These are phyloP conservation scores for Rhopalosiphum padi DNA, from an alignment of 1,140 invertebrate genomes.

Conservation along the genomic window DNA sequence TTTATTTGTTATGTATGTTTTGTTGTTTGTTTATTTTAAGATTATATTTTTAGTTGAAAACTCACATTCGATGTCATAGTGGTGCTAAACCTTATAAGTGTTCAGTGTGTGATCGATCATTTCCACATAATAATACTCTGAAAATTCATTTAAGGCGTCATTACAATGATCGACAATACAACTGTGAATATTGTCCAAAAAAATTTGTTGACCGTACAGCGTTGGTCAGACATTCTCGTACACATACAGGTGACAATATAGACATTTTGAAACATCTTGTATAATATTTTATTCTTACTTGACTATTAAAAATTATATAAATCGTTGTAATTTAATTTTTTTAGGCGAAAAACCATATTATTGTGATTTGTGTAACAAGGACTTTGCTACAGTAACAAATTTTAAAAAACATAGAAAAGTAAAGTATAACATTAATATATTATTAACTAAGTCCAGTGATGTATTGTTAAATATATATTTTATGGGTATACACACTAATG, in stretches of 20 bases:
- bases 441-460: background rate
- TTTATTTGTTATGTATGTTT: background rate
- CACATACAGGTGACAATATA: conserved; percentile 19
- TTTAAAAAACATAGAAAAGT: conserved; percentile 82
- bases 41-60: conserved; percentile 63
- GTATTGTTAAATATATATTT: too few relatives aligned
- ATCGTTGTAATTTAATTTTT: background rate
- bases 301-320: background rate
- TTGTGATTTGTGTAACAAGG: conserved; percentile 79
- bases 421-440: background rate
- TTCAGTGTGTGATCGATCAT: conserved; percentile 77
- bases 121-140: conserved; percentile 85
- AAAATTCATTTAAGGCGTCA: conserved; percentile 87
- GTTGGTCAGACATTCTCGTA: conserved; percentile 66
- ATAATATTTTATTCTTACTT: background rate
- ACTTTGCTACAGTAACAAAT: conserved; percentile 82
- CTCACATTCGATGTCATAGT: conserved; percentile 76
- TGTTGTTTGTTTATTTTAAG: background rate
- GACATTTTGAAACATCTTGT: background rate
- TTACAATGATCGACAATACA: conserved; percentile 80
- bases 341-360: conserved; percentile 79
- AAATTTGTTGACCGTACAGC: conserved; percentile 85
- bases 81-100: conserved; percentile 83
- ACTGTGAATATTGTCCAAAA: conserved; percentile 87
- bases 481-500: too few relatives aligned